These are phyloP conservation scores for Carlito syrichta DNA, from an alignment of 2,113 vertebrate species.

Conservation along the genomic window DNA sequence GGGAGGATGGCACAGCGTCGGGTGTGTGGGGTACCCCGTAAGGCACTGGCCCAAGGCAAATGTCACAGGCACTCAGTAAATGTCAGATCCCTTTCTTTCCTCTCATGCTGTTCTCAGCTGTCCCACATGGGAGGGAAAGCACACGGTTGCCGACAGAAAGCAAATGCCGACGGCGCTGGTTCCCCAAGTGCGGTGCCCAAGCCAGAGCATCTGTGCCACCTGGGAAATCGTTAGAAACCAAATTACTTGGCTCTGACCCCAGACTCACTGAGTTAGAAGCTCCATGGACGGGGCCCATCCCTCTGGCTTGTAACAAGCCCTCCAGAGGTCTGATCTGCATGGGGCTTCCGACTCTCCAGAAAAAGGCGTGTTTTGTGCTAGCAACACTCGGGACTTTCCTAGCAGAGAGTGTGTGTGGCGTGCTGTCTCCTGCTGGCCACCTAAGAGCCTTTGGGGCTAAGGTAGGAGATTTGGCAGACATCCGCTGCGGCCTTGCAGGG, in stretches of 20 bases:
- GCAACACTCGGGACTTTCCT: neutral
- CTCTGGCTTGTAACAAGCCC: neutral
- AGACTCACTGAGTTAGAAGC: neutral
- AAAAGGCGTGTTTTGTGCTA: neutral
- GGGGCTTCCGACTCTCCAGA: neutral
- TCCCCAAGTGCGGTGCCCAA: neutral
- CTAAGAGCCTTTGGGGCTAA: neutral
- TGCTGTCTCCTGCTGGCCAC: neutral
- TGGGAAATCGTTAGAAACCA: neutral
- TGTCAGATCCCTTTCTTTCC: conserved; percentile 1
- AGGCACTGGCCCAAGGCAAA: conserved; percentile 23
- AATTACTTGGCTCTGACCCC: neutral
- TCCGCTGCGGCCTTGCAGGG: neutral
- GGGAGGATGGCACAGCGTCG: neutral
- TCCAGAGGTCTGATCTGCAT: neutral
- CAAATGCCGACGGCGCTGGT: neutral
- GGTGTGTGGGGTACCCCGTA: neutral
- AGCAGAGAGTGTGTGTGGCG: neutral
- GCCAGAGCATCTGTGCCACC: neutral
- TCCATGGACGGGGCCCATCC: fast-evolving
- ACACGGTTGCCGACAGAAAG: neutral
- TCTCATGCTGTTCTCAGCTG: neutral
- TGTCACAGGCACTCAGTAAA: conserved; percentile 20
- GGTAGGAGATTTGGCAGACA: neutral
- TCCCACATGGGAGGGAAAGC: neutral